Conservation (phyloP, 2,888 invertebrate genomes). For the Thereva unica region DNA sequence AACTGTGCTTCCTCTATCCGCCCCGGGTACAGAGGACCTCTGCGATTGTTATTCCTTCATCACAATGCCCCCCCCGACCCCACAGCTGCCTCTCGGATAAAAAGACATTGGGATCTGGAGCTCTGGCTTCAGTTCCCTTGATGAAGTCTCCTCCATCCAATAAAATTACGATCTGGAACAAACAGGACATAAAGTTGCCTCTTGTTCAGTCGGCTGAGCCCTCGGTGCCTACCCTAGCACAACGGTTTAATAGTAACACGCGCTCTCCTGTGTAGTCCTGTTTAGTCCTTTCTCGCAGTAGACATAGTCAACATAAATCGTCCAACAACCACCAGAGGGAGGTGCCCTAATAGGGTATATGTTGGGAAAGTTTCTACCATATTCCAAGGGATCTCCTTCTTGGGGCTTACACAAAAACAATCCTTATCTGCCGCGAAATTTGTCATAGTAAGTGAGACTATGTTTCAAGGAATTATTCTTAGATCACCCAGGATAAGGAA, state of each 20-base stretch:
- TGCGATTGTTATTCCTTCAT: slow-evolving; percentile 2
- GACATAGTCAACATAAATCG: slow-evolving; percentile 8
- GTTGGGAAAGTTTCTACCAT: slow-evolving; percentile 19
- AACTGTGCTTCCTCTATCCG: too few relatives aligned
- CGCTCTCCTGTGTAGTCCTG: too few relatives aligned
- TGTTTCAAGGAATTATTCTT: too few relatives aligned
- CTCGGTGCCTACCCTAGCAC: slow-evolving; percentile 8
- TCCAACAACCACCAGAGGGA: slow-evolving; percentile 1
- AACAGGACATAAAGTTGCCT: slow-evolving; percentile 23
- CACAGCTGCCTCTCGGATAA: not conserved
- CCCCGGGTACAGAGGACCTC: too few relatives aligned
- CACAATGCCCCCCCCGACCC: not conserved
- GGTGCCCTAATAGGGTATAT: slow-evolving; percentile 22
- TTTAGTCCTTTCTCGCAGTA: slow-evolving; percentile 7
- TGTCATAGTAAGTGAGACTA: slow-evolving; percentile 14
- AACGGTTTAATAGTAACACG: slow-evolving; percentile 16
- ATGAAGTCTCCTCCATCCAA: slow-evolving; percentile 4
- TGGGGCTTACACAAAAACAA: slow-evolving; percentile 7
- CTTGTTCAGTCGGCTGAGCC: slow-evolving; percentile 6
- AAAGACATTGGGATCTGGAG: not conserved
- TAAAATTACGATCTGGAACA: slow-evolving; percentile 17
- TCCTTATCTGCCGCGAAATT: slow-evolving; percentile 17
- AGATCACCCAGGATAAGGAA: too few relatives aligned
- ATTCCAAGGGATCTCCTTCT: not conserved
- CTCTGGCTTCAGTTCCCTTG: not conserved